These are phyloP conservation scores for Tetragonula carbonaria DNA, from an alignment of 2,888 invertebrate species.

Conservation along the genomic window DNA sequence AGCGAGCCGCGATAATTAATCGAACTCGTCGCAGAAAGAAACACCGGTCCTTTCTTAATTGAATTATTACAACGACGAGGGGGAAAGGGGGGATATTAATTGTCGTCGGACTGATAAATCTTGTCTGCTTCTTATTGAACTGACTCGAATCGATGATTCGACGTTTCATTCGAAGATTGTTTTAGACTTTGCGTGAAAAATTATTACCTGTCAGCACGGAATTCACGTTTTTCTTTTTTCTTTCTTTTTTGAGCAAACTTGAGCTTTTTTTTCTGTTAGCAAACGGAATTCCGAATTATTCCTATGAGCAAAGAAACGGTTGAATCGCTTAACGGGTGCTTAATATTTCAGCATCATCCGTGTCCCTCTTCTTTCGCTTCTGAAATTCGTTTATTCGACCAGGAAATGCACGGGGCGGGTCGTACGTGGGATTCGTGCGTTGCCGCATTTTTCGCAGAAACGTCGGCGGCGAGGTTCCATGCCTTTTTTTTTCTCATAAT, in stretches of 20 bases:
- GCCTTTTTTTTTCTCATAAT: conserved; percentile 66
- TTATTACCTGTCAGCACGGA: too few species aligned
- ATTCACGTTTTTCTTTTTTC: too few species aligned
- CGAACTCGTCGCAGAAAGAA: conserved; percentile 10
- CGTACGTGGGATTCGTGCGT: conserved; percentile 15
- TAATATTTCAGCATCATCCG: neutral
- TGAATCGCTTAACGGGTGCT: neutral
- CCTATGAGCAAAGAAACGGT: neutral
- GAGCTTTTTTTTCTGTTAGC: too few species aligned
- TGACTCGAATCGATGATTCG: neutral
- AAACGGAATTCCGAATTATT: neutral
- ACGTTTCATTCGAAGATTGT: too few species aligned
- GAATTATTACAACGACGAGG: conserved; percentile 9
- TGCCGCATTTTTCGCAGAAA: conserved; percentile 30
- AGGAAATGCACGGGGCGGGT: conserved; percentile 9
- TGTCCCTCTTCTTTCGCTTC: neutral
- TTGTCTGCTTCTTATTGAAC: neutral
- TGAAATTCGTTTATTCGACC: conserved; percentile 49
- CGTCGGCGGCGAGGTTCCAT: conserved; percentile 41
- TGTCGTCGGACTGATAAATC: neutral
- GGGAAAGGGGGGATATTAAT: neutral
- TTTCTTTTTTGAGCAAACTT: too few species aligned
- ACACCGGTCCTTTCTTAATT: conserved; percentile 21
- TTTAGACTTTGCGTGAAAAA: too few species aligned
- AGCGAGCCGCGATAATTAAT: conserved; percentile 44